Evolutionary conservation across 2,113 vertebrate species (phyloP).

Genomic region (Vimba vimba): DNA sequence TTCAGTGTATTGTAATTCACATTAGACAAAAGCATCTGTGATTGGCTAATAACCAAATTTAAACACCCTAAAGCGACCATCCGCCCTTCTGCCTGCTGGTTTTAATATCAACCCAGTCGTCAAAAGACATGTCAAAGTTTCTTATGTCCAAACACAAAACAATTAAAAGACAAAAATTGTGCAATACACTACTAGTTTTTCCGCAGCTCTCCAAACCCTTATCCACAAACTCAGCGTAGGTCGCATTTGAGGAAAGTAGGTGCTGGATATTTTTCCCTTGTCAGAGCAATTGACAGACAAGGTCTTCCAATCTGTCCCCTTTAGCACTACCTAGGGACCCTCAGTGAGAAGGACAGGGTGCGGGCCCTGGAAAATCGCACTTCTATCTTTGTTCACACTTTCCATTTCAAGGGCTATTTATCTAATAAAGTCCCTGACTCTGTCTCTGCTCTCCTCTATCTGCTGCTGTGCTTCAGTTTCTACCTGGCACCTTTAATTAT

Average conservation of each 20-base stretch:
- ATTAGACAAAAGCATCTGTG: background rate
- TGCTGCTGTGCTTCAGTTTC: slow-evolving; percentile 43
- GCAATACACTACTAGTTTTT: slow-evolving; percentile 33
- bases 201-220: slow-evolving; percentile 43
- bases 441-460: slow-evolving; percentile 47
- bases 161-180: slow-evolving; percentile 48
- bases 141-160: slow-evolving; percentile 22
- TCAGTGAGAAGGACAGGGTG: slow-evolving; percentile 53
- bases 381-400: slow-evolving; percentile 60
- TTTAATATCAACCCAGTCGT: background rate
- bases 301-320: slow-evolving; percentile 62
- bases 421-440: slow-evolving; percentile 63
- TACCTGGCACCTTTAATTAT: slow-evolving; percentile 65
- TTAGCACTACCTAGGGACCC: slow-evolving; percentile 62
- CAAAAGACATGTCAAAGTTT: background rate
- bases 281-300: slow-evolving; percentile 58
- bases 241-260: slow-evolving; percentile 57
- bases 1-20: background rate
- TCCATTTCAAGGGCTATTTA: slow-evolving; percentile 65
- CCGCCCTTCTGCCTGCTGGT: background rate
- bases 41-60: background rate
- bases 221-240: slow-evolving; percentile 69
- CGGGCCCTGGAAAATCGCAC: slow-evolving; percentile 51
- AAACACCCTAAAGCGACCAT: background rate
- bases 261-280: slow-evolving; percentile 46